Evolutionary conservation across 2,797 vertebrate species (phyloP), one percentile per base, ranked within the genome.

Genomic region (Microcaecilia unicolor): DNA sequence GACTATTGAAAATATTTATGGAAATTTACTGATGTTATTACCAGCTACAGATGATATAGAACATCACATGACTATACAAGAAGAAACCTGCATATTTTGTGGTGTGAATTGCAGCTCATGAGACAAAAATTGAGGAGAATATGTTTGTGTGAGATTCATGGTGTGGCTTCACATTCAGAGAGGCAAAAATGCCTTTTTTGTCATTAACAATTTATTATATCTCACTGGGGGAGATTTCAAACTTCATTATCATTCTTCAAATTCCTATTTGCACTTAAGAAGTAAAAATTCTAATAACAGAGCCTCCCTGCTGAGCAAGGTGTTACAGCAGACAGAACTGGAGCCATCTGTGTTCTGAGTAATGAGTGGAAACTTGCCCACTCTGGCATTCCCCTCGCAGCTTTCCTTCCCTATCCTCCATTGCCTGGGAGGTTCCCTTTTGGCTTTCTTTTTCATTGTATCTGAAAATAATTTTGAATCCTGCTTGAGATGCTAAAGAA

Each of bases 241-340:
- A 23, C 32, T 31, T 50, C 49, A 25, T 26, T 41, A 17, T 21
- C 49, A 28, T 30, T 4, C 40, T 34, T 15, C 30, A 40, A 38
- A 14, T 37, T 37, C 2, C 8, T 38, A 37, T 7, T 54, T 49
- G 25, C 39, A 28, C 47, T 41, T 7, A 13, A 28, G 6, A 24
- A 16, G 19, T 14, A 18, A 24, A 27, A 25, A 37, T 44, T 43
- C 34, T 44, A 46, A 52, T 44, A 46, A 52, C 11, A 50, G 6
- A 29, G 26, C 19, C 18, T 46, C 28, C 30, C 41, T 17, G 8
- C 42, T 9, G 48, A 46, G 45, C 41, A 0, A n/a, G n/a, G n/a
- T n/a, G 0, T 12, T 27, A 10, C 16, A 50, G 18, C 44, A 2
- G 33, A 2, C 38, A 24, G 19, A 26, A 41, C 14, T 9, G 4